A percentile compares a stretch with the other conserved stretches of the same genome.
Evolutionary conservation across 2,888 invertebrate genomes (phyloP).

Genomic region (Acheta domesticus): DNA sequence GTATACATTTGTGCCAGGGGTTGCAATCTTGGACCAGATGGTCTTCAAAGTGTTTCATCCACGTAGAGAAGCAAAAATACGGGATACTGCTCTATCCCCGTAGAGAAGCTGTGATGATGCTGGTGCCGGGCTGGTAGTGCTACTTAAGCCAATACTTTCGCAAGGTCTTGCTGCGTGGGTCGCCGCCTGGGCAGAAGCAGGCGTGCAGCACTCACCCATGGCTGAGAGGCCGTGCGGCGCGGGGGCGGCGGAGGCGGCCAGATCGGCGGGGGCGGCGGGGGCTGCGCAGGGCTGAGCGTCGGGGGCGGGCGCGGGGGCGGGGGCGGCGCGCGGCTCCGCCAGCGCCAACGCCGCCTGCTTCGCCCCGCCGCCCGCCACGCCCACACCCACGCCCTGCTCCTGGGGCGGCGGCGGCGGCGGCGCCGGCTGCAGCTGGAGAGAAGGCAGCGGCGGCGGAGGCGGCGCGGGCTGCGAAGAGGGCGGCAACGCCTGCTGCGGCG

Average conservation of each 20-base stretch:
- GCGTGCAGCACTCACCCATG: constrained; percentile 33
- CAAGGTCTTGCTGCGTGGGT: too few species aligned
- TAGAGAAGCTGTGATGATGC: too few species aligned
- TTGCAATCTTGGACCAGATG: too few species aligned
- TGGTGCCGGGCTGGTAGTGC: too few species aligned
- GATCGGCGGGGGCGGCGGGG: constrained; percentile 19
- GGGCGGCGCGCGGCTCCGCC: constrained; percentile 24
- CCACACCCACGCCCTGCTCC: neutral
- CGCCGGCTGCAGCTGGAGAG: too few species aligned
- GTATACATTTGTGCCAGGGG: too few species aligned
- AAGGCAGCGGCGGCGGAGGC: constrained; percentile 22
- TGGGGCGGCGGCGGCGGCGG: constrained; percentile 22
- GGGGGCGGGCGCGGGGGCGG: constrained; percentile 22
- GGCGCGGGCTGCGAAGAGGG: neutral
- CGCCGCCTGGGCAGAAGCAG: neutral
- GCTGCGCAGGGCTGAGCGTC: neutral
- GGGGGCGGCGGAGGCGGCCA: neutral
- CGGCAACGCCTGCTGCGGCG: constrained; percentile 21
- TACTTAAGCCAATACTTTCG: too few species aligned
- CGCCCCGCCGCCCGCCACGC: neutral
- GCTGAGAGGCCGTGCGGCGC: constrained; percentile 28
- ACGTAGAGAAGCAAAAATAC: too few species aligned
- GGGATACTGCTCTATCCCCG: too few species aligned
- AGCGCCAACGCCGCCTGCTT: constrained; percentile 19
- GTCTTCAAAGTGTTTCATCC: too few species aligned